Evolutionary conservation across 2,888 invertebrate genomes (phyloP), one percentile per base, ranked within the genome.

Genomic region (Drosophila quinaria): DNA sequence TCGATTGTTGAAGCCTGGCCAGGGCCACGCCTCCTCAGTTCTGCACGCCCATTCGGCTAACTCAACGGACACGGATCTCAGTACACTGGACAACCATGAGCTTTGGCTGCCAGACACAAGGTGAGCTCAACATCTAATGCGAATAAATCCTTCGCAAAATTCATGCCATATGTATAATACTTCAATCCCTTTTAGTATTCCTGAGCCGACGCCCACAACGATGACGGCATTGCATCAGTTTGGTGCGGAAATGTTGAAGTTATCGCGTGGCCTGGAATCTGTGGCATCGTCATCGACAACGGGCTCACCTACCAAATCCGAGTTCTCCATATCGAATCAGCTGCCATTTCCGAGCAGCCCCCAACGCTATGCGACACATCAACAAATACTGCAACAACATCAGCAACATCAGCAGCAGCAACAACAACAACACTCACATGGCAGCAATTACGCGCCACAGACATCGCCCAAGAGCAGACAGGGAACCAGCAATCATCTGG

Each of bases 161-260:
- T 5, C 33, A 22, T 13, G 22, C 42, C 47, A 35, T 17, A 17
- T 29, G 8, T 29, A 29, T 29, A 29, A 29, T 29, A 22, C 41
- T 42, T 44, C n/a, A 35, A 44, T 42, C 35, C 11, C 33, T 10
- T 42, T 10, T 64, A 93, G 93, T 86, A 90, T 94, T 92, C 95
- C 95, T 93, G 96, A 96, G 90, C 96, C 96, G 41, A 95, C 96
- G 70, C 96, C 96, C 31, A 96, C 96, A 82, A 96, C 97, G 76
- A 96, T 97, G 95, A 96, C 96, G 33, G 97, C 97, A 65, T 94
- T 97, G 90, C 97, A 97, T 92, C 96, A 96, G 91, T 97, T 97
- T 92, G 97, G 97, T 60, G 96, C 96, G 39, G 96, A 97, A 94
- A 96, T 97, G 97, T 94, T 97, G 87, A 96, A 96, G 90, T 94